Evolutionary conservation across 1,140 invertebrate genomes (phyloP).

Genomic region (Himalopsyche phryganea): DNA sequence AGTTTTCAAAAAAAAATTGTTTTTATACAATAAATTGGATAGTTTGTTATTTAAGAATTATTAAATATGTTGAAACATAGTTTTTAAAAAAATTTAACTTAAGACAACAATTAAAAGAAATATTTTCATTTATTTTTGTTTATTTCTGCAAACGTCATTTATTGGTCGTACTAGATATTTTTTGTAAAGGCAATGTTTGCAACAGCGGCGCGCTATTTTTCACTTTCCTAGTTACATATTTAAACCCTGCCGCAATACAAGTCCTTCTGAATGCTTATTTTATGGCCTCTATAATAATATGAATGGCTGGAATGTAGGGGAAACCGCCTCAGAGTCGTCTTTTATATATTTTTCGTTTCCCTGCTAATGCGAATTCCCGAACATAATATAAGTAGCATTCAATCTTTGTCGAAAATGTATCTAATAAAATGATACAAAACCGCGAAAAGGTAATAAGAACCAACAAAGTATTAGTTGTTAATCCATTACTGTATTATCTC

Average conservation of each 20-base stretch:
- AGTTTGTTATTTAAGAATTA: too few relatives aligned
- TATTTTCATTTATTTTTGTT: too few relatives aligned
- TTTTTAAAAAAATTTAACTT: too few relatives aligned
- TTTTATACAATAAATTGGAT: too few relatives aligned
- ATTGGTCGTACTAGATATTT: too few relatives aligned
- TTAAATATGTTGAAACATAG: too few relatives aligned
- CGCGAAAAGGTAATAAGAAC: conserved; percentile 4
- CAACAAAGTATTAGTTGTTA: conserved; percentile 19
- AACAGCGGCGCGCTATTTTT: too few relatives aligned
- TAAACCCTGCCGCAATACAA: neutral
- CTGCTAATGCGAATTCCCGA: neutral
- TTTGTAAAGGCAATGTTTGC: too few relatives aligned
- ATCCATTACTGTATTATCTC: conserved; percentile 15
- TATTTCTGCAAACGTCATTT: too few relatives aligned
- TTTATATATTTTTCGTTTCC: neutral
- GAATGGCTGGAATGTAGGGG: conserved; percentile 9
- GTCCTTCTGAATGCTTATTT: conserved; percentile 16
- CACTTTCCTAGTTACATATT: neutral
- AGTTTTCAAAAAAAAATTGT: too few relatives aligned
- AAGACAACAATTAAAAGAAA: too few relatives aligned
- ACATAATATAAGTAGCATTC: neutral
- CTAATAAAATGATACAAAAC: neutral
- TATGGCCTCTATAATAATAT: conserved; percentile 19
- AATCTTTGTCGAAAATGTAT: neutral
- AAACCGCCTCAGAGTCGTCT: conserved; percentile 1